phyloP scores from a whole-genome alignment of 2,797 vertebrate species.

The Sebastes minor region DNA sequence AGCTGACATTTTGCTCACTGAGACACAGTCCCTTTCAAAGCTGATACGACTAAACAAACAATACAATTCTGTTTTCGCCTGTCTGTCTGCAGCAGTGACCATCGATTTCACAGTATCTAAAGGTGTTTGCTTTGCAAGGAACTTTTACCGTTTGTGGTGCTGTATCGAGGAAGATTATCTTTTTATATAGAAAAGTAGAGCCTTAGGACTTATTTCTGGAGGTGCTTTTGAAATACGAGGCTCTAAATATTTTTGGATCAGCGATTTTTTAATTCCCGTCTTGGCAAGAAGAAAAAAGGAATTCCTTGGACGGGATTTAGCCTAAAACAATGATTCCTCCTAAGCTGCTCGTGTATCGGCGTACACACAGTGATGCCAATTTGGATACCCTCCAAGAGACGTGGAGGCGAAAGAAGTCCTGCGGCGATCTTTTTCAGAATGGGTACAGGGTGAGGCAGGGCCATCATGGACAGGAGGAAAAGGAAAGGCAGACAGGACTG shows the following conservation, averaged over 20 bases:
- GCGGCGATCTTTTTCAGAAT: slow-evolving; percentile 90
- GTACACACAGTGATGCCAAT: slow-evolving; percentile 66
- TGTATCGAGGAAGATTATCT: background rate
- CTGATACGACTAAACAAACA: slow-evolving; percentile 18
- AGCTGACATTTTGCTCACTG: slow-evolving; percentile 52
- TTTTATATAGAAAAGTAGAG: background rate
- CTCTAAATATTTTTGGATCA: slow-evolving; percentile 19
- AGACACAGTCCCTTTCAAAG: slow-evolving; percentile 37
- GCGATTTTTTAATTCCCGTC: background rate
- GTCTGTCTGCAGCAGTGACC: background rate
- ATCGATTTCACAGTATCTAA: background rate
- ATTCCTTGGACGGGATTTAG: background rate
- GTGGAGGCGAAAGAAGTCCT: slow-evolving; percentile 88
- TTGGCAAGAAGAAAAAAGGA: slow-evolving; percentile 7
- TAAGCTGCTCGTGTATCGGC: slow-evolving; percentile 89
- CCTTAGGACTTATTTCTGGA: slow-evolving; percentile 8
- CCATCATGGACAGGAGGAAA: slow-evolving; percentile 69
- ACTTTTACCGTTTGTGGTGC: background rate
- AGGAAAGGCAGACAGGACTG: slow-evolving; percentile 76
- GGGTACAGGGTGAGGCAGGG: slow-evolving; percentile 89
- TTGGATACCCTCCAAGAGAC: slow-evolving; percentile 76
- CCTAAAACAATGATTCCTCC: slow-evolving; percentile 87
- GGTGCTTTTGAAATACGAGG: slow-evolving; percentile 8
- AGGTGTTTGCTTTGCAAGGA: background rate
- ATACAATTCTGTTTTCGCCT: background rate